Percentiles rank a stretch among this genome's conserved stretches.
These are phyloP conservation scores for Dendrocincla fuliginosa DNA, from an alignment of 2,797 vertebrate species.

Conservation along the genomic window DNA sequence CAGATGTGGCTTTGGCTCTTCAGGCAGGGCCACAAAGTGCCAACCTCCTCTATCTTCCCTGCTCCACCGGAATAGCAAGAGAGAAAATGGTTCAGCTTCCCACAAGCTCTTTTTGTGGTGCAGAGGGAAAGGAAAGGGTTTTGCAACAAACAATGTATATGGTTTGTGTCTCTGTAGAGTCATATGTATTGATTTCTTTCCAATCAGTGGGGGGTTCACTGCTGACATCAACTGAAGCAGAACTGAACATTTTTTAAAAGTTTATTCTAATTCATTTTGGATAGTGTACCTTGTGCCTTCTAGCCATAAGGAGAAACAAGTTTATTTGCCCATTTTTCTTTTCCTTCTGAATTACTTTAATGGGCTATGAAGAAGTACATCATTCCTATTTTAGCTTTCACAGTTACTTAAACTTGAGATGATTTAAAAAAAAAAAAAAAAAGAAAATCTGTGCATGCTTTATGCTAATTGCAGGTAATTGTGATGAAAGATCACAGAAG, in stretches of 20 bases:
- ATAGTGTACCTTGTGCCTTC: neutral
- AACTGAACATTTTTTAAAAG: neutral
- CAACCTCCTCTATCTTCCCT: neutral
- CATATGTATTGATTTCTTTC: neutral
- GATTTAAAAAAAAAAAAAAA: neutral
- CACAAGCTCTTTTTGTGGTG: conserved; percentile 11
- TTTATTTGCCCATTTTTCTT: neutral
- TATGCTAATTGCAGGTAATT: conserved; percentile 62
- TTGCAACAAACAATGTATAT: neutral
- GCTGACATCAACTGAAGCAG: neutral
- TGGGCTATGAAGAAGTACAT: neutral
- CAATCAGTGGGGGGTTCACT: neutral
- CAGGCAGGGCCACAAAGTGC: neutral
- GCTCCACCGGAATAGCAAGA: neutral
- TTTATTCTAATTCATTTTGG: neutral
- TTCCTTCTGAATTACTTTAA: neutral
- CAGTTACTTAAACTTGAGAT: neutral
- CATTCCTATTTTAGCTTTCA: neutral
- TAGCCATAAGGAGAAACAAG: neutral
- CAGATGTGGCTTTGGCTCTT: conserved; percentile 47
- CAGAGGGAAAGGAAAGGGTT: neutral
- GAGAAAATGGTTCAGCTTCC: neutral
- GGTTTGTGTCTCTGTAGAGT: neutral
- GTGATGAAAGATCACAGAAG: conserved; percentile 43
- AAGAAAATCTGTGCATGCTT: neutral